Conservation (phyloP, 2,797 vertebrate species). For the Labeo calbasu region DNA sequence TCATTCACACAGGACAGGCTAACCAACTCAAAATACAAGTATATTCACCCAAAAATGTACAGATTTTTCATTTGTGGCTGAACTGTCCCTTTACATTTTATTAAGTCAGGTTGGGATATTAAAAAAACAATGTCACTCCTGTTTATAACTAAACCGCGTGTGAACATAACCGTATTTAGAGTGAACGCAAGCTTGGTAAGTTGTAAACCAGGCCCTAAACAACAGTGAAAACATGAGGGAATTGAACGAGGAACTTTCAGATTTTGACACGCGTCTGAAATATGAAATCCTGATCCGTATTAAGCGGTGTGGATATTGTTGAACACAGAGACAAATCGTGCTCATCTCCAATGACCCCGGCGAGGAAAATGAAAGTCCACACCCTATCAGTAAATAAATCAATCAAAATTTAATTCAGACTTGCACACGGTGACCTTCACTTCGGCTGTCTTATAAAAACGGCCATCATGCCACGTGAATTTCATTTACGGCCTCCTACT, state of each 20-base stretch:
- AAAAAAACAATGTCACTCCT: not conserved
- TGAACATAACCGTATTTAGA: not conserved
- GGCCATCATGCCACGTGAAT: constrained; percentile 55
- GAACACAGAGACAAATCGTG: constrained; percentile 52
- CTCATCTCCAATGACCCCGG: constrained; percentile 55
- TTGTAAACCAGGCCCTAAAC: not conserved
- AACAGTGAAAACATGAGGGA: not conserved
- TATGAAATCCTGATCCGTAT: constrained; percentile 46
- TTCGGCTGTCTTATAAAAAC: constrained; percentile 56
- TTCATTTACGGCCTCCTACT: constrained; percentile 56
- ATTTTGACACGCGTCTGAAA: constrained; percentile 40
- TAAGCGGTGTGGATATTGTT: constrained; percentile 36
- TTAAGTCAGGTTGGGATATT: not conserved
- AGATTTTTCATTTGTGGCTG: not conserved
- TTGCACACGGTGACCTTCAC: constrained; percentile 51
- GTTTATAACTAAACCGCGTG: not conserved
- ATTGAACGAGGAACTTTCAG: constrained; percentile 10
- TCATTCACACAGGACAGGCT: not conserved
- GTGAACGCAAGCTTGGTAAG: not conserved
- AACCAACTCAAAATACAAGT: not conserved
- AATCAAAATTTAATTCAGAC: constrained; percentile 63
- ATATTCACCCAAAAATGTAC: not conserved
- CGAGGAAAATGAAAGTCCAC: constrained; percentile 57
- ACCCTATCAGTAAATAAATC: constrained; percentile 63
- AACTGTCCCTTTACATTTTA: not conserved